These are phyloP conservation scores for Leptosomus discolor DNA, from an alignment of 2,113 vertebrate genomes.

Conservation along the genomic window DNA sequence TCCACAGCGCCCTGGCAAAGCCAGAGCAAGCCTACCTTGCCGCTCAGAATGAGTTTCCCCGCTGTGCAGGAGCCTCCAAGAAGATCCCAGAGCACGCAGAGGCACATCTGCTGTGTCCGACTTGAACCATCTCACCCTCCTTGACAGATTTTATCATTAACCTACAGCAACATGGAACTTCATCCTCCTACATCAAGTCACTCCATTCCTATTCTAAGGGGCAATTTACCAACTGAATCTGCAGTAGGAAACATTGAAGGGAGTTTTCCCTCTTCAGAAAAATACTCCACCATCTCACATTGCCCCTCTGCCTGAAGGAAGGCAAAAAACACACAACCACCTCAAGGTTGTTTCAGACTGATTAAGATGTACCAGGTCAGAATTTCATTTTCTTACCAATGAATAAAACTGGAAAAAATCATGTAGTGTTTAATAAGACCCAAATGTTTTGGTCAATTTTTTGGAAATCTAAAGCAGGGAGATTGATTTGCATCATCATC, in stretches of 20 bases:
- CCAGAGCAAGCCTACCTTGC: background rate
- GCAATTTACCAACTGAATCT: background rate
- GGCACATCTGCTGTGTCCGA: background rate
- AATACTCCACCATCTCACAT: background rate
- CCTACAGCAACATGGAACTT: background rate
- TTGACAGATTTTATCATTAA: background rate
- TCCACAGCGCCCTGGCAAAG: background rate
- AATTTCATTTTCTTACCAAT: background rate
- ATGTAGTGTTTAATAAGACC: background rate
- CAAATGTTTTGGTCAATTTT: background rate
- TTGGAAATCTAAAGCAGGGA: background rate
- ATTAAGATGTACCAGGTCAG: background rate
- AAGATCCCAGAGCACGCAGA: background rate
- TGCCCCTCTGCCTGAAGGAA: background rate
- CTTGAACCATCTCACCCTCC: background rate
- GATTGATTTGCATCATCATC: background rate
- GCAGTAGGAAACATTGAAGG: background rate
- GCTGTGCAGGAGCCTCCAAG: background rate
- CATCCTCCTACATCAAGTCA: background rate
- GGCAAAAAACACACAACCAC: background rate
- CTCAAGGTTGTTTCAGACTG: background rate
- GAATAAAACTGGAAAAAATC: background rate
- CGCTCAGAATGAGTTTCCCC: background rate
- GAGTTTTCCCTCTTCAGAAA: background rate
- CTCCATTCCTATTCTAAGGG: background rate